These are phyloP conservation scores for Syrrhaptes paradoxus DNA, from an alignment of 2,113 vertebrate species.

Conservation along the genomic window DNA sequence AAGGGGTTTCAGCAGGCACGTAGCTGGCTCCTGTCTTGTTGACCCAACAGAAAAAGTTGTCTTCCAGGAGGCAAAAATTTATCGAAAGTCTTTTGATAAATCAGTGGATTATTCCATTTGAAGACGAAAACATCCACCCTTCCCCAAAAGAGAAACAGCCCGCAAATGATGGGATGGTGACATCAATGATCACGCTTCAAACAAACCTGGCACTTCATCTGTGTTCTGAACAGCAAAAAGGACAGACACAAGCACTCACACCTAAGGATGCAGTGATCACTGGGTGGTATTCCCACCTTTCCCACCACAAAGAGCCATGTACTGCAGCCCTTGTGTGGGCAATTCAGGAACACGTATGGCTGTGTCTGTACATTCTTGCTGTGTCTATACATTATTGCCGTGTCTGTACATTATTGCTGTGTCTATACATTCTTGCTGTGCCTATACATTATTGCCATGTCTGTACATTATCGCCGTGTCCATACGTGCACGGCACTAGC, in stretches of 20 bases:
- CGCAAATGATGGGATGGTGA: background rate
- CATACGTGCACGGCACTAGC: too few species aligned
- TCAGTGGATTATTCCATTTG: background rate
- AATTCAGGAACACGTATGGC: accelerated
- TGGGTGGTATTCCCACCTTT: background rate
- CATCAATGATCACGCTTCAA: background rate
- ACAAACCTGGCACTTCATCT: background rate
- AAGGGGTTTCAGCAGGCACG: background rate
- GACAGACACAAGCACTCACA: background rate
- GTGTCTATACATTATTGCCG: too few species aligned
- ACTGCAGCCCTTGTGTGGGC: background rate
- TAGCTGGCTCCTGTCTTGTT: background rate
- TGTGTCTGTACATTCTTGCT: too few species aligned
- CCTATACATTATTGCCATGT: too few species aligned
- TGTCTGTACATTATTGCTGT: too few species aligned
- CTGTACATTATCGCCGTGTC: too few species aligned
- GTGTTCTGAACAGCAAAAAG: background rate
- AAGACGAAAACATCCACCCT: background rate
- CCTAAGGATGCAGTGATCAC: accelerated
- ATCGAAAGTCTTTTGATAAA: background rate
- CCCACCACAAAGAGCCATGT: accelerated
- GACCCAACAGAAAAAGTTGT: background rate
- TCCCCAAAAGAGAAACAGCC: background rate
- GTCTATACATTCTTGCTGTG: too few species aligned
- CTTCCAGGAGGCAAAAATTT: background rate